Base-by-base conservation (phyloP, 2,797 vertebrate genomes). In the Hydrocynus forskahlii region DNA sequence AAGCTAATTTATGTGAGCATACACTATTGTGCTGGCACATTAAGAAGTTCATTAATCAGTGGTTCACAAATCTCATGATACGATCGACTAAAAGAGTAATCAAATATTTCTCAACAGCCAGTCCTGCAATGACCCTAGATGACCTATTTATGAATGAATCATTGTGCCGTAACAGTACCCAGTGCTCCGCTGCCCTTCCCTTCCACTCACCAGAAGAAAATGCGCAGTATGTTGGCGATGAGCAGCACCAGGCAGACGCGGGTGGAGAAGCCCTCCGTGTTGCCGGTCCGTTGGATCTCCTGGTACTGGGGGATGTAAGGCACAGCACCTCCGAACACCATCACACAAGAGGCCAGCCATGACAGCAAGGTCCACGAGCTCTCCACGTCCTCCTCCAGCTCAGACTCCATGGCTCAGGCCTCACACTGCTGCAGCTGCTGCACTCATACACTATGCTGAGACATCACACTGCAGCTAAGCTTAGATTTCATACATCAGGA, bases 261-360 rank as follows among this genome's bases (percentile, higher is more conserved):
- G 71, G 94, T 95, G 77, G 95, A 96, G 91, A 96, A 96, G 29
- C 95, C 95, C 5, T 95, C 94, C 0, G 93, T 90, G 87, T 88
- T 95, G 85, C 85, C 88, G 78, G 86, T 95, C 83, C 81, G 91
- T 82, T 88, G 93, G 80, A 96, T 96, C 80, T 96, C 94, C 91
- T 94, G 94, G 87, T 94, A 96, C 86, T 96, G 95, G 0, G 95
- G 95, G 1, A 95, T 67, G 19, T 96, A 96, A 0, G 95, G 95
- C 71, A 95, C 81, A 0, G 92, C 89, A 0, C 93, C 94, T 0
- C 95, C 95, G 0, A 96, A 92, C 81, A 96, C 93, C 92, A 96
- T 95, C 82, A 96, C 29, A 10, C 87, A 88, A 38, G 95, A 95
- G 0, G 94, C 93, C 66, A 92, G n/a, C 93, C 92, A 93, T 25